Conservation (phyloP, 2,113 vertebrate species). For the Corynorhinus townsendii region DNA sequence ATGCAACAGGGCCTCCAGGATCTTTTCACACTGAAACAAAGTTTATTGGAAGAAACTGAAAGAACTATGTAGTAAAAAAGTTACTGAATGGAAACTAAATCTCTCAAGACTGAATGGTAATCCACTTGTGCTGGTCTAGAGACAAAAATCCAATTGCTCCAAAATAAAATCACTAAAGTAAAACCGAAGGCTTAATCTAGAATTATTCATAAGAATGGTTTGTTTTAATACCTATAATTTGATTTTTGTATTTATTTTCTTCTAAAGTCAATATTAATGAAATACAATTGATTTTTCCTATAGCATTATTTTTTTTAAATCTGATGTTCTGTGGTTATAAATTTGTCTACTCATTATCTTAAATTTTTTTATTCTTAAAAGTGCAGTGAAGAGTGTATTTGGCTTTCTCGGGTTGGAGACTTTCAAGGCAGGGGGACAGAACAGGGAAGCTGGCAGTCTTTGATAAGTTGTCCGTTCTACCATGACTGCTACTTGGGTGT, state of each 20-base stretch:
- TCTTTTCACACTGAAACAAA: background rate
- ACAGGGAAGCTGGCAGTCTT: background rate
- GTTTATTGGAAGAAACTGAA: background rate
- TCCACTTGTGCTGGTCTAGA: background rate
- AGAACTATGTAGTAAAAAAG: background rate
- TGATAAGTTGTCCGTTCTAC: background rate
- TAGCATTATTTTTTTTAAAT: background rate
- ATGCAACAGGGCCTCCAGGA: background rate
- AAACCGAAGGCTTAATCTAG: background rate
- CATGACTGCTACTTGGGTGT: background rate
- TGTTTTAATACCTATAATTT: background rate
- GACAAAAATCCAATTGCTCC: background rate
- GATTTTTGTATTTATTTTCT: background rate
- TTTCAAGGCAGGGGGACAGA: accelerated
- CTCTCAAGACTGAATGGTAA: constrained; percentile 23
- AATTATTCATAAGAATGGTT: background rate
- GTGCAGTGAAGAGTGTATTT: background rate
- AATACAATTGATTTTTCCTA: background rate
- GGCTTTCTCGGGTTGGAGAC: background rate
- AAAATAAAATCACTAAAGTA: background rate
- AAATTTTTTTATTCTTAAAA: background rate
- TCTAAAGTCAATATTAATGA: background rate
- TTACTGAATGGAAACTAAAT: background rate
- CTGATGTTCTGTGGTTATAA: background rate
- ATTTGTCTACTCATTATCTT: background rate